phyloP scores from a whole-genome alignment of 2,888 invertebrate genomes.

The Brachynemurus nebulosus region DNA sequence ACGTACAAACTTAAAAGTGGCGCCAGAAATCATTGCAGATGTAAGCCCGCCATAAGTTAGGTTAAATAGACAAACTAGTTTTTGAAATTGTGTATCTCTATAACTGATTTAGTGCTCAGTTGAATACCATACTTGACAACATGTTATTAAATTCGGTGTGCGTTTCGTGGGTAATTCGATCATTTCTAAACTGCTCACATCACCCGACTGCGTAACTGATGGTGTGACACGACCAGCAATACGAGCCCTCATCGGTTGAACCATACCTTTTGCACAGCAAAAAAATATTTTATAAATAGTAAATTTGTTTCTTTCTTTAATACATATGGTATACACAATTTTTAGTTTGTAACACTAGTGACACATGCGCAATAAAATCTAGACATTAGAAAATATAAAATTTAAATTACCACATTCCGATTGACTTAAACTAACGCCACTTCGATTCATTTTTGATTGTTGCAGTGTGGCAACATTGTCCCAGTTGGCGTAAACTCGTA shows the following conservation, averaged over 20 bases:
- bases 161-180: slow-evolving; percentile 53
- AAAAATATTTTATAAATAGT: background rate
- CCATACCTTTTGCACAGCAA: slow-evolving; percentile 27
- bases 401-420: slow-evolving; percentile 28
- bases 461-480: slow-evolving; percentile 37
- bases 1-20: too few species aligned
- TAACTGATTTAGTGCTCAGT: too few species aligned
- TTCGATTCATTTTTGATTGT: slow-evolving; percentile 32
- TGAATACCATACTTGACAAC: slow-evolving; percentile 38
- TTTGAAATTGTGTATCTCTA: too few species aligned
- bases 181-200: slow-evolving; percentile 49
- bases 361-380: too few species aligned
- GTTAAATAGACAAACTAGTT: too few species aligned
- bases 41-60: too few species aligned
- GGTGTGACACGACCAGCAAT: slow-evolving; percentile 65
- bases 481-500: slow-evolving; percentile 66
- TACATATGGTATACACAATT: background rate
- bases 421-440: slow-evolving; percentile 28
- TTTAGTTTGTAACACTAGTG: too few species aligned
- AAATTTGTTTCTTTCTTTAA: too few species aligned
- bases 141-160: slow-evolving; percentile 44
- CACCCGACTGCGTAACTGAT: slow-evolving; percentile 42
- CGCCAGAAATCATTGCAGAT: too few species aligned
- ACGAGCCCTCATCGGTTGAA: slow-evolving; percentile 47
- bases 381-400: too few species aligned